Evolutionary conservation across 2,797 vertebrate genomes (phyloP).

Genomic region (Erithacus rubecula): DNA sequence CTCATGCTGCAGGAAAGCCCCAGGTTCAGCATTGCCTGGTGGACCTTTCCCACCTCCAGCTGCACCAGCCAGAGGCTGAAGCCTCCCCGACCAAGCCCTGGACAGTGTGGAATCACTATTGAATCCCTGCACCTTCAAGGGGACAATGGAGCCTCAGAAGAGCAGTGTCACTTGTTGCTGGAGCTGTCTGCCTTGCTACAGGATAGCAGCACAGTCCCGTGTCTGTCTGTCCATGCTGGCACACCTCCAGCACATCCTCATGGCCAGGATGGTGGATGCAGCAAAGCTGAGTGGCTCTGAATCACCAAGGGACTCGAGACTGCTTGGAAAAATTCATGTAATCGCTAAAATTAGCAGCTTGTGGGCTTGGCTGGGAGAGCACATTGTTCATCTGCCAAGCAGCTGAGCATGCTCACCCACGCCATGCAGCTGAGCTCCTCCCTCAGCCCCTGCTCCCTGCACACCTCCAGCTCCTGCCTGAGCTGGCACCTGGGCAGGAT

Average conservation of each 20-base stretch:
- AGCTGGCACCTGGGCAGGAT: background rate
- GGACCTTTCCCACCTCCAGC: background rate
- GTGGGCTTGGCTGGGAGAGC: background rate
- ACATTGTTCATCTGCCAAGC: conserved; percentile 33
- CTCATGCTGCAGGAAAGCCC: background rate
- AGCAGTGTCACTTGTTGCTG: background rate
- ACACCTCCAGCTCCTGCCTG: background rate
- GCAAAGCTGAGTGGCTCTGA: background rate
- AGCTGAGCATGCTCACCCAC: background rate
- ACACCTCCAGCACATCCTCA: background rate
- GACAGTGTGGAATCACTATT: rapidly evolving
- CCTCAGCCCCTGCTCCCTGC: background rate
- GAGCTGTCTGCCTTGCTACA: background rate
- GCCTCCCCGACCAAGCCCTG: too few relatives aligned
- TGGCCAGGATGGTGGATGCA: rapidly evolving
- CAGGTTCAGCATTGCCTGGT: background rate
- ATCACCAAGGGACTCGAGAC: background rate
- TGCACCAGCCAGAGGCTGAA: background rate
- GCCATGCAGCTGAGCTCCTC: background rate
- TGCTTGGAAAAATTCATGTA: conserved; percentile 38
- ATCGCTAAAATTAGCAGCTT: conserved; percentile 56
- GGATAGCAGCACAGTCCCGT: background rate
- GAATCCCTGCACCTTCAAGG: background rate
- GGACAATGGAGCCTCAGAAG: rapidly evolving
- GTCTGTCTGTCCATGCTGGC: background rate